Conservation (phyloP, 2,113 vertebrate species). For the Ammodytes marinus region DNA sequence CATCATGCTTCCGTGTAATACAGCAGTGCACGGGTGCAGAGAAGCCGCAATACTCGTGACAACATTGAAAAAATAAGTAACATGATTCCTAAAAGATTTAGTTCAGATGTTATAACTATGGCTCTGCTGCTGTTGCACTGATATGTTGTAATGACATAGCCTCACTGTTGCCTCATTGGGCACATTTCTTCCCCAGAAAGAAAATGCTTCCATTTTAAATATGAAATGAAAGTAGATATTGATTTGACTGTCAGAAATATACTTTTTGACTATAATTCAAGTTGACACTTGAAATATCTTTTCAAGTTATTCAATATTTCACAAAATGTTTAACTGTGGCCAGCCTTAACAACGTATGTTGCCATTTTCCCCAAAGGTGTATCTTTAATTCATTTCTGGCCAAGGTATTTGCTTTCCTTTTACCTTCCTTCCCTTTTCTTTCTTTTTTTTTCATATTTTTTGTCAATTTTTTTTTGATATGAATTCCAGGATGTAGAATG, state of each 20-base stretch:
- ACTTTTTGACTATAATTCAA: conserved; percentile 31
- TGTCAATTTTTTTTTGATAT: background rate
- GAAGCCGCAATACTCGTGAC: conserved; percentile 27
- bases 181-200: background rate
- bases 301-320: background rate
- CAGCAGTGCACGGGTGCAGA: conserved; percentile 38
- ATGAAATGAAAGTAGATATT: background rate
- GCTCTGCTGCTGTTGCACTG: background rate
- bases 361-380: background rate
- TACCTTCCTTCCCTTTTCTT: background rate
- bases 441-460: background rate
- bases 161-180: background rate
- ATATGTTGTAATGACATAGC: background rate
- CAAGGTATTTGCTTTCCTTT: background rate
- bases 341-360: background rate
- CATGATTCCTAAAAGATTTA: background rate
- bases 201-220: background rate
- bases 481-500: background rate
- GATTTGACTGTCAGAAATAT: background rate
- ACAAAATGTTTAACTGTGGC: background rate
- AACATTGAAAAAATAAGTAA: conserved; percentile 20
- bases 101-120: background rate
- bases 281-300: background rate
- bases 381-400: background rate
- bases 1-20: conserved; percentile 62